A percentile compares a stretch with the other conserved stretches of the same genome.
These are phyloP conservation scores for Apeltes quadracus DNA, from an alignment of 2,113 vertebrate species.

Conservation along the genomic window DNA sequence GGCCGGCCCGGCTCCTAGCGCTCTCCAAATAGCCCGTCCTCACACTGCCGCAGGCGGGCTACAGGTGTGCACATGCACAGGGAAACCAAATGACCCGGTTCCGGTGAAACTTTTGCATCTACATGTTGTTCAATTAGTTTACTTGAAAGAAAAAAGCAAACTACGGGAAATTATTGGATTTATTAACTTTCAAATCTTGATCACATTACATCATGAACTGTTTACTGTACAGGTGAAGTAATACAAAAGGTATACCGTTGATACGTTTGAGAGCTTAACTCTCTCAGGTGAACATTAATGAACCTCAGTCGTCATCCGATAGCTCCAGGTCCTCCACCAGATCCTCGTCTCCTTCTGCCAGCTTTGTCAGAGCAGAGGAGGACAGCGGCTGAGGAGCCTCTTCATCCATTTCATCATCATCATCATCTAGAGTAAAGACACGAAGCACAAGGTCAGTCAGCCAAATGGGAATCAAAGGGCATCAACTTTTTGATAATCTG, in stretches of 20 bases:
- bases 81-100: conserved; percentile 26
- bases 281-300: conserved; percentile 2
- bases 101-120: conserved; percentile 28
- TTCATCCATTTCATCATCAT: conserved; percentile 34
- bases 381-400: conserved; percentile 75
- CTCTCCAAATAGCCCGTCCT: conserved; percentile 55
- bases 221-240: conserved; percentile 50
- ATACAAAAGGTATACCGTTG: conserved; percentile 33
- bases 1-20: conserved; percentile 36
- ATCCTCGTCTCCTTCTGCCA: conserved; percentile 89
- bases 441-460: neutral
- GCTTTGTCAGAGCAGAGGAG: conserved; percentile 79
- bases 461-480: neutral
- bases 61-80: conserved; percentile 62
- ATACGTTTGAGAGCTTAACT: neutral
- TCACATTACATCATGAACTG: conserved; percentile 47
- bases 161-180: neutral
- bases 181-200: conserved; percentile 32
- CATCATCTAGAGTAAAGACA: conserved; percentile 61
- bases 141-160: neutral
- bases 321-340: conserved; percentile 88
- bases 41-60: conserved; percentile 50
- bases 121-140: conserved; percentile 29
- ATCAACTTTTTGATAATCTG: neutral
- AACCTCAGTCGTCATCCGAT: conserved; percentile 86